Base-by-base conservation (phyloP, 2,797 vertebrate genomes). In the Orestias chungarensis region DNA sequence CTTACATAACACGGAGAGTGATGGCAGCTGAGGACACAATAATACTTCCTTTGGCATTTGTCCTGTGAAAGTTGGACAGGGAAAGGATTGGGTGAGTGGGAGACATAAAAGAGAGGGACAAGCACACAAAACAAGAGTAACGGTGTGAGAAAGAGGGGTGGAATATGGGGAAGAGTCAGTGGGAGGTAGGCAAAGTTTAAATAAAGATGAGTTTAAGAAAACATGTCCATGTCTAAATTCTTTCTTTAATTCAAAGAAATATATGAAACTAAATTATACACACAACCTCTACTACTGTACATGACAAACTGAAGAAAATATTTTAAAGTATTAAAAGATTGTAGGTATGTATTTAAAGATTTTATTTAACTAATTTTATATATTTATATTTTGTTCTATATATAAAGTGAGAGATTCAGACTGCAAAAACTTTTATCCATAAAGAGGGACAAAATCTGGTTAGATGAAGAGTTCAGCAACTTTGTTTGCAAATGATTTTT, bases 11-110 rank as follows among this genome's bases (percentile, higher is more conserved):
- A 65, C 74, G 79, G 83, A 86, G 85, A 87, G 87, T 86, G 91
- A 91, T 91, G 92, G 92, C 86, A 86, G 89, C 89, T 92, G 91
- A 93, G 89, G 90, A 90, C 91, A 90, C 86, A 86, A 86, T 84
- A 89, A 85, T 81, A 83, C 80, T 70, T 89, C 92, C 84, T 85
- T 89, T 91, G 88, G 89, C 88, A 87, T 91, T 92, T 92, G 89
- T 89, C 78, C 80, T 91, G 81, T 91, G 85, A 88, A 87, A 82
- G 79, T 90, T 92, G 89, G 91, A 90, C 78, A 78, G 80, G 82
- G 85, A 88, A 84, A 88, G 87, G 91, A 89, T 79, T 31, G 85
- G 72, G 82, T 87, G 78, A 90, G 82, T 71, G 74, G 82, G 73
- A 82, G 75, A 79, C 73, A 85, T 83, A 86, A 82, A 66, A 75